Evolutionary conservation across 1,140 invertebrate genomes (phyloP).

Genomic region (Drosophila athabasca): DNA sequence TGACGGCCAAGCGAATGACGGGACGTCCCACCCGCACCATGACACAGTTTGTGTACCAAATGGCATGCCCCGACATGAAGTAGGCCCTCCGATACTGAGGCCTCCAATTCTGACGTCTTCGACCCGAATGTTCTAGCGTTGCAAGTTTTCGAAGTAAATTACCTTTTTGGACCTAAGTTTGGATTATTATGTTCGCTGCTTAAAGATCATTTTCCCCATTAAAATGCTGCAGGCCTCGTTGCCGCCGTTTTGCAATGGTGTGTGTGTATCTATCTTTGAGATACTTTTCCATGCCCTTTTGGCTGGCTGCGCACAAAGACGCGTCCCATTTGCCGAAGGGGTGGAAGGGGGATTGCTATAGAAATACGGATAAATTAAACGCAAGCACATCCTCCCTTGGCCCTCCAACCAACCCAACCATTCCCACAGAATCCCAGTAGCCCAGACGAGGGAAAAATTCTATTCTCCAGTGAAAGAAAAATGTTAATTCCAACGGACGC

Average conservation of each 20-base stretch:
- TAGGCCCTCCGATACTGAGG: slow-evolving; percentile 2
- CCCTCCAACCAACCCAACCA: not conserved
- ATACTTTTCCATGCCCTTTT: slow-evolving; percentile 54
- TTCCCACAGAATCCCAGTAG: no score
- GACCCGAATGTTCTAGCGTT: not conserved
- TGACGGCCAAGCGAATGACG: slow-evolving; percentile 84
- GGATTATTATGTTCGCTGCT: not conserved
- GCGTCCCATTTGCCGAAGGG: slow-evolving; percentile 3
- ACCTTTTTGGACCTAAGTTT: no score
- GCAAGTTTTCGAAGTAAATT: slow-evolving; percentile 27
- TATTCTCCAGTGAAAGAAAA: slow-evolving; percentile 30
- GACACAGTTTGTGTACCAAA: slow-evolving; percentile 83
- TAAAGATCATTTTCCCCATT: not conserved
- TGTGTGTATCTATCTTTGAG: slow-evolving; percentile 30
- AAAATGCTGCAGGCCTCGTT: no score
- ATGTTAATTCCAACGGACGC: slow-evolving; percentile 49
- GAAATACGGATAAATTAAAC: slow-evolving; percentile 68
- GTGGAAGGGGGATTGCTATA: slow-evolving; percentile 11
- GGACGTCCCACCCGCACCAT: slow-evolving; percentile 85
- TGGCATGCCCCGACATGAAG: slow-evolving; percentile 83
- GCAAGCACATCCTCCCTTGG: slow-evolving; percentile 31
- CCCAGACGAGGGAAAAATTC: slow-evolving; percentile 35
- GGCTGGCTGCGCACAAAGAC: slow-evolving; percentile 50
- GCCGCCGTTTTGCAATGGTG: no score
- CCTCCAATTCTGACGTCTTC: no score